phyloP scores from a whole-genome alignment of 1,140 invertebrate species.

The Protaetia brevitarsis region DNA sequence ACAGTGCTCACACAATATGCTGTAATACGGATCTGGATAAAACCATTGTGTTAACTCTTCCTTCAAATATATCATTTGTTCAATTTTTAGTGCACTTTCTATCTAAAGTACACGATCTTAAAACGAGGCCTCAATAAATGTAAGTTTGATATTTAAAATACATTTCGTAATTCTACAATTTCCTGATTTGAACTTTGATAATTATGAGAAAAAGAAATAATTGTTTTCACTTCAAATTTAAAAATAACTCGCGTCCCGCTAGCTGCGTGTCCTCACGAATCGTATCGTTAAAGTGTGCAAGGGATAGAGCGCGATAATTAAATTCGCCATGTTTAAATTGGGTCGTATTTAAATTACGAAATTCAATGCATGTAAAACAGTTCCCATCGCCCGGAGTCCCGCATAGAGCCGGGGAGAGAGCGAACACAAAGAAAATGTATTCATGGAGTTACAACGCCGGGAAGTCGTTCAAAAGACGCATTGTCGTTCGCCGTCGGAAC shows the following conservation, averaged over 20 bases:
- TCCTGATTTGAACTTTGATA: too few species aligned
- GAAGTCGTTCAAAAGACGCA: conserved; percentile 46
- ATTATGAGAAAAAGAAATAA: not conserved
- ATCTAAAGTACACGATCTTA: too few species aligned
- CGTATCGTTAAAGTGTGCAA: not conserved
- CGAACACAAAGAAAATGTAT: conserved; percentile 44
- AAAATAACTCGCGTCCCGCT: not conserved
- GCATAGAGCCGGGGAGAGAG: conserved; percentile 28
- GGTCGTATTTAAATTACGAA: conserved; percentile 29
- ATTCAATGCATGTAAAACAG: conserved; percentile 47
- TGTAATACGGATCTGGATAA: too few species aligned
- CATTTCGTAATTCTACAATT: too few species aligned
- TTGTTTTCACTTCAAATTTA: not conserved
- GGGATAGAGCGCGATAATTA: conserved; percentile 21
- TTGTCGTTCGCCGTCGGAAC: conserved; percentile 43
- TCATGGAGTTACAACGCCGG: conserved; percentile 44
- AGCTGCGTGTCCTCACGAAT: not conserved
- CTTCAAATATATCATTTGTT: too few species aligned
- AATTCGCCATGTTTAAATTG: conserved; percentile 20
- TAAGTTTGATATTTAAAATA: too few species aligned
- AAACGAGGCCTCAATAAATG: too few species aligned
- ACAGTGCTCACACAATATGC: too few species aligned
- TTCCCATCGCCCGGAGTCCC: conserved; percentile 5
- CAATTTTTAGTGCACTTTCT: too few species aligned
- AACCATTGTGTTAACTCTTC: too few species aligned